Percentiles rank a stretch among this genome's conserved stretches.
phyloP scores from a whole-genome alignment of 64 coral and sea anemone genomes.

The Anthopleura sola region DNA sequence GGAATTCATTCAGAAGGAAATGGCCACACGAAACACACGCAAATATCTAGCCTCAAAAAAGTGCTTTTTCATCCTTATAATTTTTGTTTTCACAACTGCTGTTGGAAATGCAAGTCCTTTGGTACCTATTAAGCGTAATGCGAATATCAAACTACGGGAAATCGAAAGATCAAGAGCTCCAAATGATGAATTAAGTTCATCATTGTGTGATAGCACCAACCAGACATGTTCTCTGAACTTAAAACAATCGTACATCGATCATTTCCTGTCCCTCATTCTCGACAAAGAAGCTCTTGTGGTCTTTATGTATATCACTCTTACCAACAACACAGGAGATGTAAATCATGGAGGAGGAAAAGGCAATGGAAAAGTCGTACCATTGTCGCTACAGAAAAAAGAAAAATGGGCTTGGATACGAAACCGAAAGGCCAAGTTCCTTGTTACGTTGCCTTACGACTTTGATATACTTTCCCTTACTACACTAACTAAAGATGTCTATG shows the following conservation, averaged over 20 bases:
- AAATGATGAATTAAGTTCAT: background rate
- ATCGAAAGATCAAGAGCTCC: background rate
- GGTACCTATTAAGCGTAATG: background rate
- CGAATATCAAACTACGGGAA: background rate
- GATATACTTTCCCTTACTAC: conserved; percentile 97
- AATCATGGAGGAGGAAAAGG: background rate
- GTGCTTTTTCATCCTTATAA: background rate
- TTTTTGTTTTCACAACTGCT: background rate
- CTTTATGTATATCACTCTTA: conserved; percentile 65
- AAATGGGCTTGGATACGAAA: conserved; percentile 86
- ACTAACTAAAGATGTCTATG: conserved; percentile 58
- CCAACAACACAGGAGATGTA: conserved; percentile 1
- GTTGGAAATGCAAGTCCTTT: background rate
- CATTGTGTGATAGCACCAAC: background rate
- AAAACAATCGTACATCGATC: conserved; percentile 12
- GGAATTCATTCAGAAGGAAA: background rate
- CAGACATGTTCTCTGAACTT: conserved; percentile 35
- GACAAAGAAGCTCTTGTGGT: conserved; percentile 55
- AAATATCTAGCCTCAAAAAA: background rate
- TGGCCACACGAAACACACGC: background rate
- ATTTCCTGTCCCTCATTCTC: conserved; percentile 18
- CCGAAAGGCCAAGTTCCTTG: conserved; percentile 68
- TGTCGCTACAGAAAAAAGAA: conserved; percentile 31
- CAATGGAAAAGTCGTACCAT: background rate
- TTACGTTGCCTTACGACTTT: conserved; percentile 85